Evolutionary conservation across 2,797 vertebrate species (phyloP), one percentile per base, ranked within the genome.

Genomic region (Anguilla obscura): DNA sequence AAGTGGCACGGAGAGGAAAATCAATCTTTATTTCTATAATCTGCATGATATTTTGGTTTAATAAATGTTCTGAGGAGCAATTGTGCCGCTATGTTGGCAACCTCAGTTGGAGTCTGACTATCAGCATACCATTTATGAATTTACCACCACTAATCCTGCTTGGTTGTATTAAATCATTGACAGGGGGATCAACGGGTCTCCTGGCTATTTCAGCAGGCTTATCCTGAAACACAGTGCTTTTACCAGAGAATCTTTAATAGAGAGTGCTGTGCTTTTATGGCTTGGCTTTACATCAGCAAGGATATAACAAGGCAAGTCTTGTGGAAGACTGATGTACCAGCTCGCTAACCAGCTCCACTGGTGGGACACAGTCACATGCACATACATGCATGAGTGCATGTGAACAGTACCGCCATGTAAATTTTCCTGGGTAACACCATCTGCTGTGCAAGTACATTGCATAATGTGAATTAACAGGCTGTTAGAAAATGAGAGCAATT

Each of bases 341-440:
- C 36, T 79, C 36, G 5, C 14, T 45, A 3, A 16, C 36, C 74
- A 40, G 74, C 74, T 45, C 18, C 74, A 79, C 36, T 36, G 16
- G 74, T 14, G 74, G 74, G 18, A 79, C 74, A 79, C 36, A 16
- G 74, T 79, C 74, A 79, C 74, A 45, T 79, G 74, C 74, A 45
- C 74, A 45, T 12, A 45, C 36, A 40, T 40, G 69, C 30, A 45
- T 79, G 74, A 21, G 36, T 16, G 33, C 36, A 45, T 45, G 74
- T 40, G 74, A 45, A 45, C 74, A 79, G 14, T 40, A 45, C 36
- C 40, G 36, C 74, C 14, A 18, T 45, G 74, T 21, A 40, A 45
- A 79, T 45, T 40, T 36, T 5, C 74, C 16, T 40, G 74, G 74
- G 33, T 45, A 36, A 33, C 9, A 12, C 69, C 69, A 30, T 74